Conservation (phyloP, 2,888 invertebrate species). For the Ganaspis brasiliensis region DNA sequence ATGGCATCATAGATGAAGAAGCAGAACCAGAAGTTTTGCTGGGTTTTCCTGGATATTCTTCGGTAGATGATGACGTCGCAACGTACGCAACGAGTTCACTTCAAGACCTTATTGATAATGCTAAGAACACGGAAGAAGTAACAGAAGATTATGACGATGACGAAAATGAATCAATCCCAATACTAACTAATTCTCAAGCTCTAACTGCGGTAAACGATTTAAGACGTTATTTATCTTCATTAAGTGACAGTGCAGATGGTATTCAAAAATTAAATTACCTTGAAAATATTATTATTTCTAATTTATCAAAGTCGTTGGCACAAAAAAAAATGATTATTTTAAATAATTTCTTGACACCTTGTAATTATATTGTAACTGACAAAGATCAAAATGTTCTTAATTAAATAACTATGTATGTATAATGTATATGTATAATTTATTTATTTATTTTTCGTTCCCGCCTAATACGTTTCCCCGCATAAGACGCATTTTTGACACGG, state of each 20-base stretch:
- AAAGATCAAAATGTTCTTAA: not conserved
- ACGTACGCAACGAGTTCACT: not conserved
- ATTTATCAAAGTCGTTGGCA: slow-evolving; percentile 1
- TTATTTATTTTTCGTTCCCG: no score
- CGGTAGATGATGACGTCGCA: not conserved
- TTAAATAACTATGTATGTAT: not conserved
- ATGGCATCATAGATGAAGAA: not conserved
- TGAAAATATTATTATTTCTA: slow-evolving; percentile 5
- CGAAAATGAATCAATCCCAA: not conserved
- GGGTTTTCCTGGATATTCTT: not conserved
- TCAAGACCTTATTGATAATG: slow-evolving; percentile 1
- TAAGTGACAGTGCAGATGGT: not conserved
- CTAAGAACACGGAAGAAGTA: not conserved
- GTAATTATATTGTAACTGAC: not conserved
- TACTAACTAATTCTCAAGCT: slow-evolving; percentile 1
- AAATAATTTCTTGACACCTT: not conserved
- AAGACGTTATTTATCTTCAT: not conserved
- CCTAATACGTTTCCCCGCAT: not conserved
- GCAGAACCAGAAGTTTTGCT: not conserved
- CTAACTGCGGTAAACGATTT: not conserved
- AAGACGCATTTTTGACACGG: not conserved
- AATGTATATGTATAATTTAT: no score
- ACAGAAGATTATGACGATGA: not conserved
- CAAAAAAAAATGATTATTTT: slow-evolving; percentile 1
- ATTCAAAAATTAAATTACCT: not conserved